Evolutionary conservation across 37 sponge, comb jelly and placozoan species (phyloP).

Genomic region (Geodia barretti): DNA sequence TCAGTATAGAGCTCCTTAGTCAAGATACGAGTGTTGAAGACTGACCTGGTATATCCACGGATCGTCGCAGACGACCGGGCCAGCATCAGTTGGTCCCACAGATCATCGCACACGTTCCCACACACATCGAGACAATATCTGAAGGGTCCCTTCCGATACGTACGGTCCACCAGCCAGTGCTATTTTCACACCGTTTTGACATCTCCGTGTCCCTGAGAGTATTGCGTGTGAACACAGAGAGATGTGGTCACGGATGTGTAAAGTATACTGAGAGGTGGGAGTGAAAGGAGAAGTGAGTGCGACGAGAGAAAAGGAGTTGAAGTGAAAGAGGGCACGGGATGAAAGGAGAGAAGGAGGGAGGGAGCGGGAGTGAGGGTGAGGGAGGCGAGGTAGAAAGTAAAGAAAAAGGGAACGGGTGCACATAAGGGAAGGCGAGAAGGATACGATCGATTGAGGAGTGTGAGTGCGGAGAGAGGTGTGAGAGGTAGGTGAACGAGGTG

Average conservation of each 20-base stretch:
- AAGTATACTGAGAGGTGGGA: background rate
- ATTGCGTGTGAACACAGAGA: background rate
- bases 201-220: background rate
- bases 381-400: no score
- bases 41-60: constrained; percentile 14
- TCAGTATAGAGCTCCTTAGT: no score
- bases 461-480: no score
- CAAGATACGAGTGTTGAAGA: no score
- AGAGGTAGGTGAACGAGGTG: no score
- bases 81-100: constrained; percentile 28
- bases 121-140: constrained; percentile 23
- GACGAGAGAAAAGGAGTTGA: no score
- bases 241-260: background rate
- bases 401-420: no score
- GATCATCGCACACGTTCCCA: constrained; percentile 47
- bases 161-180: constrained; percentile 1
- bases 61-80: constrained; percentile 31
- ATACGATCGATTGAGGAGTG: no score
- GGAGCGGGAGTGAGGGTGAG: no score
- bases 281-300: background rate
- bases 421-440: no score
- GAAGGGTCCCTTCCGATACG: constrained; percentile 8
- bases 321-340: no score
- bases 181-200: constrained; percentile 19
- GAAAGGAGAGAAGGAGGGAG: no score